Percentiles rank a stretch among this genome's conserved stretches.
These are phyloP conservation scores for Eriocheir sinensis DNA, from an alignment of 1,140 invertebrate species.

Conservation along the genomic window DNA sequence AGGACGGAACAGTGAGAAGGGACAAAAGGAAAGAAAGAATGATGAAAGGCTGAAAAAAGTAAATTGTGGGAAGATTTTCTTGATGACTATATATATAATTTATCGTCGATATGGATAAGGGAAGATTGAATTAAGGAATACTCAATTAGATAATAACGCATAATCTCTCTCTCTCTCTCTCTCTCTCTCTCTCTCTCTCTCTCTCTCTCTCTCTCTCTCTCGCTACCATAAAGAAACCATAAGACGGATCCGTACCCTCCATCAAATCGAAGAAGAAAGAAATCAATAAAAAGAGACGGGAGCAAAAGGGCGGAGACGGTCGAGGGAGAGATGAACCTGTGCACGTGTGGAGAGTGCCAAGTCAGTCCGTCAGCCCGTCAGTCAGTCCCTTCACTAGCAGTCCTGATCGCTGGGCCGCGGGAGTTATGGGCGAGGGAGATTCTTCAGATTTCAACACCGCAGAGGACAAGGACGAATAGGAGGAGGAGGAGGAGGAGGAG, in stretches of 20 bases:
- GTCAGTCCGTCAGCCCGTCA: neutral
- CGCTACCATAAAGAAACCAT: no score
- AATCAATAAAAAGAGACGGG: neutral
- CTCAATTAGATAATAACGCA: no score
- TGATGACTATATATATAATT: no score
- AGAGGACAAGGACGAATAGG: neutral
- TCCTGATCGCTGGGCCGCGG: neutral
- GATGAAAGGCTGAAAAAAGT: neutral
- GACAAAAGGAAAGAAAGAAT: neutral
- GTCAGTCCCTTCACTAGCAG: neutral
- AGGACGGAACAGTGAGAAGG: neutral
- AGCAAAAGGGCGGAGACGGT: neutral
- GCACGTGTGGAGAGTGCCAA: no score
- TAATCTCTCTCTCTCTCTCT: no score
- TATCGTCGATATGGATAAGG: no score
- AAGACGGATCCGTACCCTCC: neutral
- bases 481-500: conserved; percentile 12
- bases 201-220: no score
- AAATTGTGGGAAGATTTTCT: no score
- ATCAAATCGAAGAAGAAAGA: neutral
- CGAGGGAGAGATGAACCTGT: neutral
- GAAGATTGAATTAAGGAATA: no score
- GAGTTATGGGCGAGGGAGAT: neutral
- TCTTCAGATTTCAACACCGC: conserved; percentile 23
- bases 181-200: no score